These are phyloP conservation scores for Sturnira hondurensis DNA, from an alignment of 2,113 vertebrate species.

Conservation along the genomic window DNA sequence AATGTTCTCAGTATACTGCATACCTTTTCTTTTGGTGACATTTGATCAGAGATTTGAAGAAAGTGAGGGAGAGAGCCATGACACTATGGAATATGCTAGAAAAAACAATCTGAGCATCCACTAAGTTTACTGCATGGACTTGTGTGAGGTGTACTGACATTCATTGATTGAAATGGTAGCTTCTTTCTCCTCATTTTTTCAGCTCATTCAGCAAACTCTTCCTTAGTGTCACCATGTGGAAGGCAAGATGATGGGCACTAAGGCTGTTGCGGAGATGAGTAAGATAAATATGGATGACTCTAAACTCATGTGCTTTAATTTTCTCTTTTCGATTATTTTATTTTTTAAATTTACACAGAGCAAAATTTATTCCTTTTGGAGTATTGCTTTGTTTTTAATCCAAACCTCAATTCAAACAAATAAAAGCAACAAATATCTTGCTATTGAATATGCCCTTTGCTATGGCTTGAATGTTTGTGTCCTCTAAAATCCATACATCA, in stretches of 20 bases:
- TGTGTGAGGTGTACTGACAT: background rate
- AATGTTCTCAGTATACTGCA: background rate
- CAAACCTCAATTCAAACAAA: slow-evolving; percentile 14
- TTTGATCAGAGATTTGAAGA: background rate
- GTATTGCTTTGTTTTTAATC: background rate
- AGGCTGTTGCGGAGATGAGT: background rate
- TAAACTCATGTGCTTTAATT: background rate
- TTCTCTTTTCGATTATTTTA: background rate
- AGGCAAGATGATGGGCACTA: background rate
- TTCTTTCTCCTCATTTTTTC: background rate
- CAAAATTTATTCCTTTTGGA: background rate
- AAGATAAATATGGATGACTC: background rate
- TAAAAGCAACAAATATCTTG: background rate
- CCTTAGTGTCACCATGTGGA: background rate
- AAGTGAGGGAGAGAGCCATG: background rate
- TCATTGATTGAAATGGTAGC: background rate
- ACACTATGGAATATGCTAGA: background rate
- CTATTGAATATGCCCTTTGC: background rate
- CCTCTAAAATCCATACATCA: background rate
- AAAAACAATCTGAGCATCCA: background rate
- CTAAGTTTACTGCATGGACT: background rate
- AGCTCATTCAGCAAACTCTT: background rate
- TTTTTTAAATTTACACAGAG: background rate
- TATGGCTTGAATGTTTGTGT: background rate
- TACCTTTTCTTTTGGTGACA: background rate